Base-by-base conservation (phyloP, 2,797 vertebrate genomes). In the Acanthiza pusilla region DNA sequence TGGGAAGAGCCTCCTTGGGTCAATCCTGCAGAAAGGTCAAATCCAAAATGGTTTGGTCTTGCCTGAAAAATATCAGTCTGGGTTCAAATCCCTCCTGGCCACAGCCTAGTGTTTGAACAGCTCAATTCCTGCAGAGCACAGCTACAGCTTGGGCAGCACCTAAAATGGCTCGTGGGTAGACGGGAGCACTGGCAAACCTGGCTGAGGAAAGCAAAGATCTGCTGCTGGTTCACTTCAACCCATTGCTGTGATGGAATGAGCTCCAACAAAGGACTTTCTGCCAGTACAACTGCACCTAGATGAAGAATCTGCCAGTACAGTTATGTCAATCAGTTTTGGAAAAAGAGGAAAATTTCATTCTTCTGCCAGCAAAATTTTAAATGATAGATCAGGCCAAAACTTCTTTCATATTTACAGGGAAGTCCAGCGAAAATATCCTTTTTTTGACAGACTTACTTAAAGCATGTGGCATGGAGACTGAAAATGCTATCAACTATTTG, bases 401-500 rank as follows among this genome's bases (percentile, higher is more conserved):
- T 96, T 96, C 95, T 96, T 93, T 94, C 89, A 27, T 97, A 96
- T 96, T 95, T 96, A 95, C 94, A 91, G 96, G 92, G 94, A 96
- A 96, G 94, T 96, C 96, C 94, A 95, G 92, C 40, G 29, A 97
- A 96, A 96, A 95, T 96, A 96, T 96, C 95, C 82, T 88, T 89
- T 95, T 96, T 94, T 96, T 96, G 96, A 96, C 96, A 95, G 94
- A 86, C 88, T 96, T 96, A 96, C 89, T 96, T 95, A 96, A 96
- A 93, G 96, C 96, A 96, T 96, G 96, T 95, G 96, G 95, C 96
- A 93, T 95, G 93, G 97, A 96, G 92, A 96, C 95, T 97, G 96
- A 96, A 97, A 97, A 97, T 96, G 96, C 96, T 96, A 96, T 96
- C 97, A 96, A 96, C 94, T 94, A 91, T 97, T 97, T 96, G 96